Evolutionary conservation across 2,888 invertebrate genomes (phyloP).

Genomic region (Lathronympha strigana): DNA sequence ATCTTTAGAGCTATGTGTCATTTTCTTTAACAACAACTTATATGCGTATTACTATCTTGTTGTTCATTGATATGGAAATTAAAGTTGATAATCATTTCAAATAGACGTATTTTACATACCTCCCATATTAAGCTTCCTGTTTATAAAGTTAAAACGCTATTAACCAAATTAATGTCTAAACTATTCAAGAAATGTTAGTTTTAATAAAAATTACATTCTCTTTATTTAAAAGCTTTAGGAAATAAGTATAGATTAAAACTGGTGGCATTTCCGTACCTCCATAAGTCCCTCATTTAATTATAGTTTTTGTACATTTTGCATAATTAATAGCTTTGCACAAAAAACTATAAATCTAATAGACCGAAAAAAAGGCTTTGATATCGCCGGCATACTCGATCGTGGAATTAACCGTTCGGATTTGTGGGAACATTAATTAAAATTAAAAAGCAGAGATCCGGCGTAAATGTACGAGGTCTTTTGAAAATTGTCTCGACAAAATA

Average conservation of each 20-base stretch:
- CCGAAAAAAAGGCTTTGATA: constrained; percentile 55
- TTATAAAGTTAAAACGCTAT: constrained; percentile 52
- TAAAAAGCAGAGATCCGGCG: constrained; percentile 17
- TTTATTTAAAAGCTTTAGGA: constrained; percentile 24
- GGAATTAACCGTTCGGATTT: constrained; percentile 12
- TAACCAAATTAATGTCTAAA: constrained; percentile 37
- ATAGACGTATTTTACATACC: constrained; percentile 37
- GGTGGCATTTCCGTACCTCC: constrained; percentile 63
- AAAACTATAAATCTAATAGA: constrained; percentile 50
- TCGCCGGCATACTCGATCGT: constrained; percentile 46
- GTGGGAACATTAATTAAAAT: constrained; percentile 24
- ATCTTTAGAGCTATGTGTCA: too few relatives aligned
- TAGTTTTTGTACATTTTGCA: constrained; percentile 59
- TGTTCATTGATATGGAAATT: background rate
- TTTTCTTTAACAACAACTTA: background rate
- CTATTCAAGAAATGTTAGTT: constrained; percentile 31
- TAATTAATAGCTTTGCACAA: constrained; percentile 57
- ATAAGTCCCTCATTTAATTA: constrained; percentile 53
- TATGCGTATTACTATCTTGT: background rate
- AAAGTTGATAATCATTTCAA: background rate
- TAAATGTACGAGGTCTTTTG: constrained; percentile 4
- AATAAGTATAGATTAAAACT: constrained; percentile 41
- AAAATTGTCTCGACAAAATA: constrained; percentile 21
- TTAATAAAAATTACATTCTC: constrained; percentile 17
- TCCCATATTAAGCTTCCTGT: constrained; percentile 52